Evolutionary conservation across 2,113 vertebrate species (phyloP).

Genomic region (Phalacrocorax brasilianus): DNA sequence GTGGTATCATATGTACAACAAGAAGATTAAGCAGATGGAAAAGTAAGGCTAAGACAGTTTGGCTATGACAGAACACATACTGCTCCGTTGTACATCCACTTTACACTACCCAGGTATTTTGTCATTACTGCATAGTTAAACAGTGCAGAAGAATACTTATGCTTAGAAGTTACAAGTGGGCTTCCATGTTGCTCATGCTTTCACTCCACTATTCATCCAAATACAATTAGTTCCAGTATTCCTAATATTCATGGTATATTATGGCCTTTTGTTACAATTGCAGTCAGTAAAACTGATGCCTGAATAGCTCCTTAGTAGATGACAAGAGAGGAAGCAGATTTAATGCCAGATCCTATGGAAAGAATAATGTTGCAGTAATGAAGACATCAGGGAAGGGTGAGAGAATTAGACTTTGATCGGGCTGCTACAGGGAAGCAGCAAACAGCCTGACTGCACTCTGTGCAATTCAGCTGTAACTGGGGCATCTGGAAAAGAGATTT

Average conservation of each 20-base stretch:
- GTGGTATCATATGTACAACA: neutral
- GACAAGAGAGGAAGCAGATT: neutral
- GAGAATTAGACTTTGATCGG: neutral
- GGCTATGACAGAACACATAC: neutral
- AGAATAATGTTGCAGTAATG: neutral
- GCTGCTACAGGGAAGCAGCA: neutral
- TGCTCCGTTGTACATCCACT: neutral
- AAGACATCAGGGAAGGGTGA: neutral
- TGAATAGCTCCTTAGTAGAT: neutral
- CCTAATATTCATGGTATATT: neutral
- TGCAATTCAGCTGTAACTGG: neutral
- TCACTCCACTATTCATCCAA: neutral
- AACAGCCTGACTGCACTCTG: neutral
- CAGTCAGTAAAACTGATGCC: neutral
- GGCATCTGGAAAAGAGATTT: neutral
- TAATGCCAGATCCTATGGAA: neutral
- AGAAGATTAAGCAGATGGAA: neutral
- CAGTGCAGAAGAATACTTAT: neutral
- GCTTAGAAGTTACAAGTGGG: neutral
- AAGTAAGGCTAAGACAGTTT: neutral
- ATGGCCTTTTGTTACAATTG: neutral
- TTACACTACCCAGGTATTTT: neutral
- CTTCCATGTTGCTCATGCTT: neutral
- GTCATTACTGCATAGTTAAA: neutral
- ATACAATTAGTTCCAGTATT: neutral